Evolutionary conservation across 2,113 vertebrate species (phyloP).

Genomic region (Pogona vitticeps): DNA sequence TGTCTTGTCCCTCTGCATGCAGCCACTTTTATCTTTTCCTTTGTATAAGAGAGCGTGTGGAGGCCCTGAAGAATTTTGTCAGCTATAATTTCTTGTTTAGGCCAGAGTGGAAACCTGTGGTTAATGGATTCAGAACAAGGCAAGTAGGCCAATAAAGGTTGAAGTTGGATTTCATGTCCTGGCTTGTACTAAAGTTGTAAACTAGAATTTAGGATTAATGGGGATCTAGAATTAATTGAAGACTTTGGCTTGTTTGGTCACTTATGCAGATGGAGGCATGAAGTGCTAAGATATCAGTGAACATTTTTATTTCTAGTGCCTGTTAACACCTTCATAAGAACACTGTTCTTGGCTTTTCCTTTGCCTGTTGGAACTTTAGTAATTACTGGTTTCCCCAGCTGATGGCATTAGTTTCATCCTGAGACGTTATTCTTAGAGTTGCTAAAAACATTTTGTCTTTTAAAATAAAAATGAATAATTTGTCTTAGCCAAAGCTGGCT

Average conservation of each 20-base stretch:
- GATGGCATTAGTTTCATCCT: neutral
- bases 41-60: no score
- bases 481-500: neutral
- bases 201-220: neutral
- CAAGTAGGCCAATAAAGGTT: neutral
- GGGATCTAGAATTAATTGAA: no score
- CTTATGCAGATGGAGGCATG: no score
- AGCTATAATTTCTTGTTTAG: neutral
- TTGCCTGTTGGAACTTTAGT: neutral
- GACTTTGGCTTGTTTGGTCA: no score
- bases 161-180: neutral
- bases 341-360: neutral
- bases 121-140: neutral
- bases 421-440: neutral
- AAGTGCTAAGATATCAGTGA: no score
- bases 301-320: no score
- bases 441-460: neutral
- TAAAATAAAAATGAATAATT: neutral
- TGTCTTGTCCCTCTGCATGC: no score
- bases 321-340: neutral
- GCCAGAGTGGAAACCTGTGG: neutral
- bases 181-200: neutral
- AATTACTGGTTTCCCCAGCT: neutral
- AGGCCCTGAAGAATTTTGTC: no score
- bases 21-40: neutral